Evolutionary conservation across 2,888 invertebrate genomes (phyloP).

Genomic region (Eupithecia insigniata): DNA sequence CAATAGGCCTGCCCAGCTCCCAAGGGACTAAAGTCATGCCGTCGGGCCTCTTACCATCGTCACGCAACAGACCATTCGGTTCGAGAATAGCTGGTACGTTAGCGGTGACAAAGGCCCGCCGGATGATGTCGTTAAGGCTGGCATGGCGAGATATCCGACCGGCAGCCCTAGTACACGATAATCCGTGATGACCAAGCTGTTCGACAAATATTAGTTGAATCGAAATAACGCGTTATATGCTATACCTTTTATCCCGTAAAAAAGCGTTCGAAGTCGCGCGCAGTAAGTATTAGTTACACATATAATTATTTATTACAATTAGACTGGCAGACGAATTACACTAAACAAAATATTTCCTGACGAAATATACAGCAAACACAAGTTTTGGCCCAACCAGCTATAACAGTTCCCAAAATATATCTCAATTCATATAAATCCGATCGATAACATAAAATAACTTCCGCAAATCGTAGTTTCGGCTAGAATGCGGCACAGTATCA

Average conservation of each 20-base stretch:
- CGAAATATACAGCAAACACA: neutral
- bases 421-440: constrained; percentile 27
- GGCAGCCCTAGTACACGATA: no score
- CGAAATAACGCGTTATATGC: no score
- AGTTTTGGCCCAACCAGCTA: neutral
- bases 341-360: neutral
- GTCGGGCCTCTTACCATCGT: no score
- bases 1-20: no score
- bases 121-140: no score
- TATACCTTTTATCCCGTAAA: neutral
- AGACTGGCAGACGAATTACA: neutral
- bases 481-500: constrained; percentile 73
- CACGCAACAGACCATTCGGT: no score
- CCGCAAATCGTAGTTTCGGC: constrained; percentile 63
- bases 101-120: no score
- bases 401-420: constrained; percentile 12
- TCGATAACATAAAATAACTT: constrained; percentile 52
- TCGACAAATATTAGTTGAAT: no score
- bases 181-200: no score
- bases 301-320: neutral
- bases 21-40: no score
- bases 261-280: neutral
- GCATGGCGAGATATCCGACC: no score
- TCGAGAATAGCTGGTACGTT: no score
- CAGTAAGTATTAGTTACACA: neutral